phyloP scores from a whole-genome alignment of 2,888 invertebrate species.

The Marronus borbonicus region DNA sequence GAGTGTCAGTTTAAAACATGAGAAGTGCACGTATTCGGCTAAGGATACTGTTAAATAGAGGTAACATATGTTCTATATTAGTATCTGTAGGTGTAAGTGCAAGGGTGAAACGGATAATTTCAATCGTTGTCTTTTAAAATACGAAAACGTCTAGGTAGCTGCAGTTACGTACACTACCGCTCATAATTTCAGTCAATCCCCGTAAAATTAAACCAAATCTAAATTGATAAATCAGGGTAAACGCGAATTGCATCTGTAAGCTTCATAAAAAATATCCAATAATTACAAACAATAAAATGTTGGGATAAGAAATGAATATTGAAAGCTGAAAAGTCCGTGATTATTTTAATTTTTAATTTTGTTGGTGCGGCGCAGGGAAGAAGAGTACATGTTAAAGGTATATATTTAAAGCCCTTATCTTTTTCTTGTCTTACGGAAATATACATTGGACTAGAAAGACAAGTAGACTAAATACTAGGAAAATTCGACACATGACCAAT shows the following conservation, averaged over 20 bases:
- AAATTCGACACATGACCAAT: too few relatives aligned
- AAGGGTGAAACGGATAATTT: background rate
- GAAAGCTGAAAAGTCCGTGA: too few relatives aligned
- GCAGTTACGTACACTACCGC: background rate
- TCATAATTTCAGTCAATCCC: background rate
- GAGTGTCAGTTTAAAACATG: slow-evolving; percentile 15
- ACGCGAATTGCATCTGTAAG: too few relatives aligned
- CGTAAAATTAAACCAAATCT: background rate
- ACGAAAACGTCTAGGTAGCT: background rate
- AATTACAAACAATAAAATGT: too few relatives aligned
- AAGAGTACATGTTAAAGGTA: too few relatives aligned
- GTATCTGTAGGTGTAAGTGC: background rate
- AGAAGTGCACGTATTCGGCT: background rate
- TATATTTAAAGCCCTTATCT: too few relatives aligned
- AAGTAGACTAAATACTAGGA: too few relatives aligned
- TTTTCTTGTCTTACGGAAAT: too few relatives aligned
- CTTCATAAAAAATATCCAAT: too few relatives aligned
- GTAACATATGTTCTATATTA: background rate
- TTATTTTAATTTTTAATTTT: too few relatives aligned
- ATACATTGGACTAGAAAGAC: background rate
- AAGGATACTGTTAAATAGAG: background rate
- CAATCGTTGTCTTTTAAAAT: background rate
- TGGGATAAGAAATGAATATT: too few relatives aligned
- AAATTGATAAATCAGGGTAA: background rate
- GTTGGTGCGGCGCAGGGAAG: too few relatives aligned